A percentile compares a stretch with the other conserved stretches of the same genome.
These are phyloP conservation scores for Setophaga petechia DNA, from an alignment of 2,113 vertebrate species.

Conservation along the genomic window DNA sequence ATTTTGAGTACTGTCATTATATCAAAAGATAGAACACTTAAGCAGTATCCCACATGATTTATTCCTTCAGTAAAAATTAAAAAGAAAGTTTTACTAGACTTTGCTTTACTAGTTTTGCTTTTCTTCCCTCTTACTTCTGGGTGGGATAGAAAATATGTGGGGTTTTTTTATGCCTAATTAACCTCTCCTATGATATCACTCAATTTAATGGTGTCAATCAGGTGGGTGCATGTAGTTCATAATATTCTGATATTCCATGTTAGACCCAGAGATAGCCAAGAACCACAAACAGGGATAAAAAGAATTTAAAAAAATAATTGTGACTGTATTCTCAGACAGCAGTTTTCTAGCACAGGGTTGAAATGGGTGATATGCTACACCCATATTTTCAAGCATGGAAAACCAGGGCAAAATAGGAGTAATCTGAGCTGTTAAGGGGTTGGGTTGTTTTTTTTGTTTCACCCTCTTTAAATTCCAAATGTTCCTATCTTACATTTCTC, in stretches of 20 bases:
- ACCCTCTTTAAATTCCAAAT: not conserved
- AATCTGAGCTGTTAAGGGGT: not conserved
- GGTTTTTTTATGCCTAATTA: not conserved
- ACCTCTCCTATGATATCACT: not conserved
- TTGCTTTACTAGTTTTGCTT: not conserved
- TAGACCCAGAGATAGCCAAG: not conserved
- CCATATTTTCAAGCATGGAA: not conserved
- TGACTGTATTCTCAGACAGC: not conserved
- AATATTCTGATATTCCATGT: not conserved
- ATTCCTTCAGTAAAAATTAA: not conserved
- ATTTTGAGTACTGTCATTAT: not conserved
- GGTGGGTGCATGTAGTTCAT: not conserved
- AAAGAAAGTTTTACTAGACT: not conserved
- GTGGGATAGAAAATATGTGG: not conserved
- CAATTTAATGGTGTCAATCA: not conserved
- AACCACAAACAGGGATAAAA: not conserved
- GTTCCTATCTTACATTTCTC: not conserved
- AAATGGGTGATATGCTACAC: not conserved
- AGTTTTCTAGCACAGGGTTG: not conserved
- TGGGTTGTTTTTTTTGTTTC: accelerated
- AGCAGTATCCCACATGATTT: not conserved
- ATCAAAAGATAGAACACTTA: not conserved
- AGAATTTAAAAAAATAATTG: not conserved
- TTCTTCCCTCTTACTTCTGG: not conserved
- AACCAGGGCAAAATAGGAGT: not conserved